Percentiles rank a stretch among this genome's conserved stretches.
These are phyloP conservation scores for Calephelis virginiensis DNA, from an alignment of 1,140 invertebrate genomes.

Conservation along the genomic window DNA sequence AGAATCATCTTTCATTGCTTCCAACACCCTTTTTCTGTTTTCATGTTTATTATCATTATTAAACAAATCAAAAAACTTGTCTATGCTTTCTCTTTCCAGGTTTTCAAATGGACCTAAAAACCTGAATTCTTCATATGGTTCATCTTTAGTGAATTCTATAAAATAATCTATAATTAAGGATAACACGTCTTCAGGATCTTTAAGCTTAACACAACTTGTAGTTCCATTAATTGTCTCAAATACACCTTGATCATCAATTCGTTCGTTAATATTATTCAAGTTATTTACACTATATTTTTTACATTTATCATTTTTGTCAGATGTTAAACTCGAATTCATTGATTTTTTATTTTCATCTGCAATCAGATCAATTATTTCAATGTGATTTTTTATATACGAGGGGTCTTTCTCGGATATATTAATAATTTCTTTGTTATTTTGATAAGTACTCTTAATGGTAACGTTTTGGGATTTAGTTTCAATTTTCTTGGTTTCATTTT, in stretches of 20 bases:
- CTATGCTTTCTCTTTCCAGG: constrained; percentile 13
- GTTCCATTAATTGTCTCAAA: background rate
- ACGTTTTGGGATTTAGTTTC: background rate
- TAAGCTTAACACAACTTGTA: background rate
- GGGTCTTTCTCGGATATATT: too few relatives aligned
- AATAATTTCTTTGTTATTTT: too few relatives aligned
- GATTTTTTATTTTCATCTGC: too few relatives aligned
- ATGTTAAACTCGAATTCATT: too few relatives aligned
- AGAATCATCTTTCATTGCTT: background rate
- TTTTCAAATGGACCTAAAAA: constrained; percentile 36
- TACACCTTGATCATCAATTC: background rate
- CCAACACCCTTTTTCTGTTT: constrained; percentile 2
- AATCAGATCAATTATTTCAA: too few relatives aligned
- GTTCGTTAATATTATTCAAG: too few relatives aligned
- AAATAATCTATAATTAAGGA: constrained; percentile 33
- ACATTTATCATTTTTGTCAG: too few relatives aligned
- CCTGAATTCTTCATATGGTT: constrained; percentile 31
- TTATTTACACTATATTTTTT: too few relatives aligned
- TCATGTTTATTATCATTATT: background rate
- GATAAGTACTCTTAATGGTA: too few relatives aligned
- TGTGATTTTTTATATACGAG: too few relatives aligned
- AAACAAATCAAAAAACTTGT: background rate
- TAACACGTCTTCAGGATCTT: background rate
- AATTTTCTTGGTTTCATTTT: constrained; percentile 2
- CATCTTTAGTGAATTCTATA: constrained; percentile 30